These are phyloP conservation scores for Rotaria macrura DNA, from an alignment of 2,888 invertebrate species.

Conservation along the genomic window DNA sequence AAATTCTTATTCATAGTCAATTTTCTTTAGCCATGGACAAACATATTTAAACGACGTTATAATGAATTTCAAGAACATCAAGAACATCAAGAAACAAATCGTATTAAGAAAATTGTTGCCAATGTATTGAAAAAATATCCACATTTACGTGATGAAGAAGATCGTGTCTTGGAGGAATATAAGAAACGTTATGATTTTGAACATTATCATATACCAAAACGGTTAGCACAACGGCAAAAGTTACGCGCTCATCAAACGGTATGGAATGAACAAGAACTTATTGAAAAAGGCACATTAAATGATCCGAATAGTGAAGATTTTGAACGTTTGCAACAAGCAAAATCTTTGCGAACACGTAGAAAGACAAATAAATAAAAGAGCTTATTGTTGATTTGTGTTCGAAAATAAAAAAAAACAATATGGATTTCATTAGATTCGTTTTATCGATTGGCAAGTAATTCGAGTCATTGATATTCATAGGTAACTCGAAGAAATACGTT, in stretches of 20 bases:
- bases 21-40: background rate
- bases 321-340: background rate
- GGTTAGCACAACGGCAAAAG: background rate
- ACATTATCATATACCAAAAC: background rate
- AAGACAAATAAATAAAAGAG: background rate
- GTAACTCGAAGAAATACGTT: too few species aligned
- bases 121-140: background rate
- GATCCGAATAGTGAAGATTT: background rate
- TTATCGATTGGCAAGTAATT: too few species aligned
- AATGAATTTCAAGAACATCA: background rate
- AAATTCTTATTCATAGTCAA: too few species aligned
- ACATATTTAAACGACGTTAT: background rate
- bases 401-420: background rate
- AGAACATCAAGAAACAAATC: background rate
- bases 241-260: background rate
- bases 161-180: background rate
- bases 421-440: too few species aligned
- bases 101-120: background rate
- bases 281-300: background rate
- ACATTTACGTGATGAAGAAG: background rate
- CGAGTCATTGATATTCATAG: too few species aligned
- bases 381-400: background rate
- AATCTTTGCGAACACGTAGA: background rate
- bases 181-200: background rate
- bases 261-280: background rate